Base-by-base conservation (phyloP, 2,797 vertebrate species). In the Psittacula derbiana region DNA sequence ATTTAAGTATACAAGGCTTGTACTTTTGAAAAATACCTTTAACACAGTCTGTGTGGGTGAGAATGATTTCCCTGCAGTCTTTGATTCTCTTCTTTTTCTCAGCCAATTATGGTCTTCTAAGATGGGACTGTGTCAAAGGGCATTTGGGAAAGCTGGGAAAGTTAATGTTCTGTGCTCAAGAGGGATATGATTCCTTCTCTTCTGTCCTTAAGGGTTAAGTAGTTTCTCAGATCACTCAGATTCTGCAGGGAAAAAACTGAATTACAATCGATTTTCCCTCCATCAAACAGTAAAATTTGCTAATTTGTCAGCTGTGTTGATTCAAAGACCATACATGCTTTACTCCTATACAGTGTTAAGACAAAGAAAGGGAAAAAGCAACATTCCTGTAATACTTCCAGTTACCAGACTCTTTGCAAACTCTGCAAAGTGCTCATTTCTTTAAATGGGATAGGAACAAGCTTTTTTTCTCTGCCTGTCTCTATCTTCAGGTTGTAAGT, bases 1-100 rank as follows among this genome's bases (percentile, higher is more conserved):
- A 0, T 84, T 80, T 44, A 64, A 85, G 67, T 57, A 38, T 24
- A 36, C 0, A 6, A 94, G 72, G 73, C 40, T 73, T 46, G 16
- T 84, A 36, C 74, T 73, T 92, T 36, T 75, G 44, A 71, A 93
- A 94, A 91, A 94, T 46, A 94, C 94, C 66, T 94, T 93, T 93
- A 81, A 64, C 86, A 84, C 44, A 92, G 71, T 93, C 83, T 87
- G 66, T 92, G 80, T 84, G 72, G 89, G 71, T 79, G 64, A 93
- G n/a, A 93, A 79, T 14, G 2, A 86, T 80, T 92, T 84, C 47
- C 60, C 73, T 76, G 33, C 7, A 75, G 62, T 75, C 80, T 94
- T 95, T 81, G n/a, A 30, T 66, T 88, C 6, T 76, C 52, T 76
- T 73, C 18, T 69, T 91, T 92, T 92, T 81, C 73, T 86, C 73